Conservation (phyloP, 2,797 vertebrate genomes). For the Dallia pectoralis region DNA sequence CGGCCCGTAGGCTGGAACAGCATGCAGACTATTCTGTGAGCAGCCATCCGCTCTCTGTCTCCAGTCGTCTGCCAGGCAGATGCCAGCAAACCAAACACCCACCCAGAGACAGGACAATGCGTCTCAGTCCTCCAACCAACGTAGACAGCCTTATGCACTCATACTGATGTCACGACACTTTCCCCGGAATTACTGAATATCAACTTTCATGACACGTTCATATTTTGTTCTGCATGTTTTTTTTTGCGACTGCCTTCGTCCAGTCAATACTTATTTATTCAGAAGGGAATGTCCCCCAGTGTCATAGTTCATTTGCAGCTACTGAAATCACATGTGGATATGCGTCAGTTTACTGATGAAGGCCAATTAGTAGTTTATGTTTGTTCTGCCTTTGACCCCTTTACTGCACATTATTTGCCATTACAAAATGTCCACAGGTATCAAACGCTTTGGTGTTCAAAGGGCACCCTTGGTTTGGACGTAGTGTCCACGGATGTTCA, state of each 20-base stretch:
- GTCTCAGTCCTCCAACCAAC: constrained; percentile 44
- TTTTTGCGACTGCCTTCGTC: not conserved
- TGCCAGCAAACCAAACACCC: constrained; percentile 38
- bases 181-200: constrained; percentile 38
- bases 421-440: constrained; percentile 20
- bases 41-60: constrained; percentile 56
- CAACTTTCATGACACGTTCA: constrained; percentile 33
- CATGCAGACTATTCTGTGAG: constrained; percentile 79
- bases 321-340: not conserved
- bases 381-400: not conserved
- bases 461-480: constrained; percentile 27
- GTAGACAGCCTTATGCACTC: constrained; percentile 42
- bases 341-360: not conserved
- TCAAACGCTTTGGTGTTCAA: constrained; percentile 43
- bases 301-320: not conserved
- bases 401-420: constrained; percentile 21
- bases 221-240: not conserved
- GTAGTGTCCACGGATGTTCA: constrained; percentile 22
- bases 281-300: not conserved
- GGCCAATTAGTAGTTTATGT: not conserved
- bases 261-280: not conserved
- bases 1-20: constrained; percentile 80
- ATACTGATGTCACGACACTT: constrained; percentile 40
- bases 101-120: constrained; percentile 57
- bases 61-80: constrained; percentile 54